These are phyloP conservation scores for Pygoscelis adeliae DNA, from an alignment of 2,113 vertebrate species.

Conservation along the genomic window DNA sequence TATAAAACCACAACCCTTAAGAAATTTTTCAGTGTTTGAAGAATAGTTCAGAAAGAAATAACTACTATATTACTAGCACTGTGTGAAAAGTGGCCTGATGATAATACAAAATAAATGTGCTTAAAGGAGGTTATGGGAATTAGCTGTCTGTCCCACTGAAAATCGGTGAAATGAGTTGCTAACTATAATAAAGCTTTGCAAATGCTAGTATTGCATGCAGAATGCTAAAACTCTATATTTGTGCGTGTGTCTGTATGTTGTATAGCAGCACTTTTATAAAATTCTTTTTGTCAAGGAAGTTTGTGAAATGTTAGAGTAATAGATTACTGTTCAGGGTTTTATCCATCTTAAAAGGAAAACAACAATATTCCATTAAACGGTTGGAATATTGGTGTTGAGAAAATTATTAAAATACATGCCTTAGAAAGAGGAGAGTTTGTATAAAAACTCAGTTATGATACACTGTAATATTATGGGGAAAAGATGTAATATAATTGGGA, in stretches of 20 bases:
- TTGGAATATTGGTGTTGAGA: background rate
- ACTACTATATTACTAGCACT: background rate
- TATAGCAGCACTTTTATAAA: background rate
- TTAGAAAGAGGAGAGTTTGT: background rate
- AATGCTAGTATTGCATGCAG: background rate
- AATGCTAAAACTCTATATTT: background rate
- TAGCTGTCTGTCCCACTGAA: background rate
- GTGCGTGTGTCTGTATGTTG: background rate
- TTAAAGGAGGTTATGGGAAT: background rate
- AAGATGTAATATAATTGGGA: background rate
- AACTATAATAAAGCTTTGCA: background rate
- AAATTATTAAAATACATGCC: background rate
- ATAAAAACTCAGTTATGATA: background rate
- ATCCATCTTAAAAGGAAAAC: background rate
- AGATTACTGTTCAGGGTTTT: background rate
- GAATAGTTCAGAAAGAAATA: background rate
- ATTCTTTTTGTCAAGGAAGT: background rate
- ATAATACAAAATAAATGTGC: background rate
- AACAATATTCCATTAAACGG: background rate
- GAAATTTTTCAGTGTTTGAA: background rate
- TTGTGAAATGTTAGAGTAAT: background rate
- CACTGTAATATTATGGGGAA: background rate
- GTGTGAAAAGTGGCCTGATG: background rate
- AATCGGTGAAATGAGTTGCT: background rate
- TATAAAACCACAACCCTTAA: background rate